Base-by-base conservation (phyloP, 2,113 vertebrate species). In the Cranoglanis bouderius region DNA sequence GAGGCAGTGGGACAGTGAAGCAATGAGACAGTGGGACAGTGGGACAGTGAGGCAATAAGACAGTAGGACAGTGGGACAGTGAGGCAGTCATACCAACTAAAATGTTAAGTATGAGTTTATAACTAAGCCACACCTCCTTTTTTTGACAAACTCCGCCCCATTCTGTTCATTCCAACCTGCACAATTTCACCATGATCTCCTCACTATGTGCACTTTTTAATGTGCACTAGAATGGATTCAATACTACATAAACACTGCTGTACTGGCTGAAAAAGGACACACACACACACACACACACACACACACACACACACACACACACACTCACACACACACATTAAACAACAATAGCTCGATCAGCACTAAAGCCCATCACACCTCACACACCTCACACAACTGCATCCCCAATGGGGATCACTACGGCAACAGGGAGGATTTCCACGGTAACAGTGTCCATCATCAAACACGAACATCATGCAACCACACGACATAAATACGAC, bases 391-490 rank as follows among this genome's bases (percentile, higher is more conserved):
- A 82, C 63, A 74, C 51, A 80, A 40, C 63, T 90, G 65, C 38
- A 32, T 85, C 75, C 16, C 51, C 18, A 74, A 88, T 61, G 89
- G 82, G 89, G 35, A 90, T 88, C 86, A 32, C 85, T 87, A 67
- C 57, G 63, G 88, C 65, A 83, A 87, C 85, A 19, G 57, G 59
- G 80, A 78, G 80, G 53, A 87, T 87, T 80, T 75, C 72, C 75
- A 84, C 70, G 40, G 86, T 86, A 90, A 90, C 89, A n/a, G 43
- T n/a, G 61, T 90, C 87, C 77, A 85, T 75, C 78, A 84, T 24
- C 53, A 51, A 51, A 67, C n/a, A 43, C 0, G 21, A 67, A 46
- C 61, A 49, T 32, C 26, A 70, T 3, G 38, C 61, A 85, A 32
- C 13, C 14, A 49, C 12, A n/a, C 26, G 13, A 43, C 2, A 40